Evolutionary conservation across 2,888 invertebrate species (phyloP).

Genomic region (Tetragonisca angustula): DNA sequence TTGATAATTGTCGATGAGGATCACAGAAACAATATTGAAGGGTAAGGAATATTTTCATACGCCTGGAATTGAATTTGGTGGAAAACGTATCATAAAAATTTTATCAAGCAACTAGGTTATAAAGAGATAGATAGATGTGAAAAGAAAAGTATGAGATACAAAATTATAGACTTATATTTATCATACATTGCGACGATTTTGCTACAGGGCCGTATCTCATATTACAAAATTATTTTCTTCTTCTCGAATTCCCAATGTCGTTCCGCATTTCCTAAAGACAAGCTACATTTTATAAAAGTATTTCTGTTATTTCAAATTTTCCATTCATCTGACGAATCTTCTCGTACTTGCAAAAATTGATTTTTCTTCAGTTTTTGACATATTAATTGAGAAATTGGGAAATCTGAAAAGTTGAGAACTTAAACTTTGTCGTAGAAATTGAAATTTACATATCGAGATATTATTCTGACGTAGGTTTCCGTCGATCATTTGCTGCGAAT

Average conservation of each 20-base stretch:
- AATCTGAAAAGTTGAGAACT: neutral
- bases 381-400: neutral
- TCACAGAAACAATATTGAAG: too few species aligned
- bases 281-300: too few species aligned
- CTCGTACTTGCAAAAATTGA: neutral
- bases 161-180: conserved; percentile 24
- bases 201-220: neutral
- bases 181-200: neutral
- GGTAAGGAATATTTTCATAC: neutral
- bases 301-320: too few species aligned
- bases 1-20: neutral
- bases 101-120: neutral
- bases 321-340: too few species aligned
- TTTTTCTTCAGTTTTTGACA: neutral
- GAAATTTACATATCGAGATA: neutral
- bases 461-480: neutral
- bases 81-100: neutral
- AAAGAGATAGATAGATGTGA: too few species aligned
- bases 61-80: neutral
- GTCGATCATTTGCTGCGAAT: neutral
- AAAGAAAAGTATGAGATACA: too few species aligned
- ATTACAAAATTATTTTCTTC: conserved; percentile 12
- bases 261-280: neutral
- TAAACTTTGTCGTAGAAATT: too few species aligned
- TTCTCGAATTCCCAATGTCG: neutral